Percentiles rank a stretch among this genome's conserved stretches.
These are phyloP conservation scores for Neoseiulus cucumeris DNA, from an alignment of 1,140 invertebrate species.

Conservation along the genomic window DNA sequence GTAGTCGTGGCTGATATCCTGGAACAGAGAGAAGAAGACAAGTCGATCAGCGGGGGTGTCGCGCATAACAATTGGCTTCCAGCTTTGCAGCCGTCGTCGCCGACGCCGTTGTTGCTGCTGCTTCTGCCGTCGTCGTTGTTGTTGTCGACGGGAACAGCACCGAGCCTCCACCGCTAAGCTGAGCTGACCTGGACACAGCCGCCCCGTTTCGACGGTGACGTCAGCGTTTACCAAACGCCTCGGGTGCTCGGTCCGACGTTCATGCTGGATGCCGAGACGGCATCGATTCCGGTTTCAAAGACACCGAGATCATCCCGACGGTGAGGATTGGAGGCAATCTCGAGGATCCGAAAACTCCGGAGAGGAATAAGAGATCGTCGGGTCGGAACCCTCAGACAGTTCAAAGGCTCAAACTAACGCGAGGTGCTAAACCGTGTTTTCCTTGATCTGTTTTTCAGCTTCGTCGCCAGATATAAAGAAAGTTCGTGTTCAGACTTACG, in stretches of 20 bases:
- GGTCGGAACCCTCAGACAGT: too few species aligned
- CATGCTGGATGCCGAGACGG: too few species aligned
- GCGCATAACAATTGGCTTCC: conserved; percentile 7
- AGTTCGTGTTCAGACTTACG: too few species aligned
- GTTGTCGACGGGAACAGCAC: background rate
- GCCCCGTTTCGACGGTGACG: conserved; percentile 16
- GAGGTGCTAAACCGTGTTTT: too few species aligned
- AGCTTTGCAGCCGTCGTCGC: conserved; percentile 12
- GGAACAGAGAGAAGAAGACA: background rate
- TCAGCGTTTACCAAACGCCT: conserved; percentile 15
- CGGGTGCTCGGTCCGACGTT: background rate
- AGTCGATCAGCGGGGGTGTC: background rate
- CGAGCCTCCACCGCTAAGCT: background rate
- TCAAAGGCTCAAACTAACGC: too few species aligned
- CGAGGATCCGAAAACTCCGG: too few species aligned
- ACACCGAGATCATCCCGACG: too few species aligned
- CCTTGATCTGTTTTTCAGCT: too few species aligned
- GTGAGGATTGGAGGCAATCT: too few species aligned
- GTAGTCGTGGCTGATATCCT: conserved; percentile 5
- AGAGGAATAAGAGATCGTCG: too few species aligned
- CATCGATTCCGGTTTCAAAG: too few species aligned
- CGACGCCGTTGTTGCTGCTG: conserved; percentile 12
- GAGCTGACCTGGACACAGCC: background rate
- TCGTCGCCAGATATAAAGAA: too few species aligned
- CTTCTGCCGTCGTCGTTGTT: background rate